Base-by-base conservation (phyloP, 2,113 vertebrate species). In the Hippoglossus stenolepis region DNA sequence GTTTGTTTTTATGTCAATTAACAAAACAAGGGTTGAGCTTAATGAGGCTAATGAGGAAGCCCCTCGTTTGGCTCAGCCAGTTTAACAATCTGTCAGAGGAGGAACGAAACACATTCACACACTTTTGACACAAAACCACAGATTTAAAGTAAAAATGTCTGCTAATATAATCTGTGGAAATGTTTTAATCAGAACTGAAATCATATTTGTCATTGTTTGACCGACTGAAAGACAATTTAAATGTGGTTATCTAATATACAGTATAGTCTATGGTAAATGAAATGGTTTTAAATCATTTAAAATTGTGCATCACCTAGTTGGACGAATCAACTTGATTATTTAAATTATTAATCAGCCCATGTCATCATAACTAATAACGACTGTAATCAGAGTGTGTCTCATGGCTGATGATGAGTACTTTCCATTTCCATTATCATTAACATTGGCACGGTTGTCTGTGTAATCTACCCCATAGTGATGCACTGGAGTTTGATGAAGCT, bases 1-100 rank as follows among this genome's bases (percentile, higher is more conserved):
- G 87, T 89, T 93, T 92, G 86, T 90, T 92, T 91, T 77, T 51
- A 83, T 88, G 87, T 89, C 87, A 92, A 90, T 92, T 90, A 91
- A 80, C 75, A 80, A 87, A 90, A 88, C 87, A 85, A 82, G 86
- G 76, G 75, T 89, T 89, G 71, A 82, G 80, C 66, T 73, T 90
- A 90, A 91, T 82, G 86, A 90, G 86, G 86, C 89, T 88, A 90
- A 92, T 84, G 87, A 90, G 84, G 70, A 82, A 73, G 80, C 74
- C 69, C 75, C 79, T 81, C 84, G 77, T 87, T 85, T 86, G 62
- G 77, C 80, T 80, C 75, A 74, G 78, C 69, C 76, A 70, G 70
- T 80, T 83, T 73, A 79, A 84, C 38, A 10, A 70, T 83, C 71
- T 85, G 84, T 84, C 75, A 74, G 74, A 14, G 28, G 40, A 85